phyloP scores from a whole-genome alignment of 1,140 invertebrate species.

The Penaeus indicus region DNA sequence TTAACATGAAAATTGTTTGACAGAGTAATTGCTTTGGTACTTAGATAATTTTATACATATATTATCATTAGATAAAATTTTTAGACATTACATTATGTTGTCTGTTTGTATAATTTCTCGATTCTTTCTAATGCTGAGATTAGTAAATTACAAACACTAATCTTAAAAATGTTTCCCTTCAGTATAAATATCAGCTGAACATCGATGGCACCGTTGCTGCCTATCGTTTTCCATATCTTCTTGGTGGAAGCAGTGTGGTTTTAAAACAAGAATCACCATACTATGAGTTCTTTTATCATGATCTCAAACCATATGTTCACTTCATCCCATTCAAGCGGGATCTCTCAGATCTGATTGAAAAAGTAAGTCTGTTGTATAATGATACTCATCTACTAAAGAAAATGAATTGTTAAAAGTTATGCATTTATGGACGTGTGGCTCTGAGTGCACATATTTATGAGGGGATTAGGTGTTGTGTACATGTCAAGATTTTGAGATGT shows the following conservation, averaged over 20 bases:
- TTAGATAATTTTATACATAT: no score
- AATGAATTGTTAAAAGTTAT: no score
- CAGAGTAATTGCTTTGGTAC: no score
- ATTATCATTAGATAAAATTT: no score
- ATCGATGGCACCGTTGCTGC: constrained; percentile 97
- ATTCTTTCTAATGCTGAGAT: not conserved
- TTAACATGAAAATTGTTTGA: no score
- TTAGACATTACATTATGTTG: no score
- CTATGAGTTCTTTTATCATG: constrained; percentile 94
- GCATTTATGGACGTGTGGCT: no score
- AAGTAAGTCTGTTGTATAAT: constrained; percentile 66
- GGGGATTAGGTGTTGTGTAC: no score
- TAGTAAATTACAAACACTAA: not conserved
- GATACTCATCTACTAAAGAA: no score
- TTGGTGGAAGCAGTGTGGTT: constrained; percentile 87
- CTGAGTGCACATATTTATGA: no score
- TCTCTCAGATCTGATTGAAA: constrained; percentile 84
- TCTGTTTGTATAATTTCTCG: not conserved
- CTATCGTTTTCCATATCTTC: constrained; percentile 92
- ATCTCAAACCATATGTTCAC: constrained; percentile 82
- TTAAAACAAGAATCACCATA: constrained; percentile 94
- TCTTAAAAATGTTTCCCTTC: constrained; percentile 66
- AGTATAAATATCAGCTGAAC: constrained; percentile 97
- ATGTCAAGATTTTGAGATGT: no score
- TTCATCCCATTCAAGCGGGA: constrained; percentile 87